Evolutionary conservation across 2,888 invertebrate species (phyloP), one percentile per base, ranked within the genome.

Genomic region (Pedicia rivosa): DNA sequence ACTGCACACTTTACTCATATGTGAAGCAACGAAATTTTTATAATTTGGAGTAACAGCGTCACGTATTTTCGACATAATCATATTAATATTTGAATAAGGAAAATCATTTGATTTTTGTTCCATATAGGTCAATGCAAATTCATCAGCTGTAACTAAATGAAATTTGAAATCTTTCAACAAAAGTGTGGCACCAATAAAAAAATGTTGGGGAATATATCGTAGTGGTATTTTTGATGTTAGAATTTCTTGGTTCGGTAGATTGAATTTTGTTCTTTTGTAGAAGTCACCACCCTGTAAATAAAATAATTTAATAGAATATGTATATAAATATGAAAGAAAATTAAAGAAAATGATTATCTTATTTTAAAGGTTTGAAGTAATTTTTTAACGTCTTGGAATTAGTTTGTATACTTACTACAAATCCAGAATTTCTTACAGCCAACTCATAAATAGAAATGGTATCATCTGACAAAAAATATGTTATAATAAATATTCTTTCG

Each of bases 121-220:
- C 88, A 91, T 79, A 52, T 84, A 91, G 29, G 78, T 69, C 35
- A 90, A 59, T 1, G 87, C 82, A 52, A 84, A 92, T 50, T 84
- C 80, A 54, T 94, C 92, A 2, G 88, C 87, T 2, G 76, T 75
- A 2, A 74, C 65, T 20, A 94, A 65, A 33, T 78, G 63, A 56
- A 92, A 92, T 32, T 74, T 59, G 50, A 84, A 87, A 45, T 75
- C 73, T 53, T 80, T 79, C 13, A 92, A 67, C 27, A 75, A 74
- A 30, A 92, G 50, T 30, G 70, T 71, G 15, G 82, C 79, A 2
- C 92, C 92, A 15, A 92, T 70, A 64, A 77, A 86, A 65, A 92
- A 80, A 55, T 92, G 79, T 46, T 74, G 68, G 5, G 84, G 74
- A 1, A 73, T 71, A 55, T 83, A 91, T 45, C 72, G 71, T 5